Conservation (phyloP, 2,888 invertebrate species). For the Dyspetes luteomarginatus region DNA sequence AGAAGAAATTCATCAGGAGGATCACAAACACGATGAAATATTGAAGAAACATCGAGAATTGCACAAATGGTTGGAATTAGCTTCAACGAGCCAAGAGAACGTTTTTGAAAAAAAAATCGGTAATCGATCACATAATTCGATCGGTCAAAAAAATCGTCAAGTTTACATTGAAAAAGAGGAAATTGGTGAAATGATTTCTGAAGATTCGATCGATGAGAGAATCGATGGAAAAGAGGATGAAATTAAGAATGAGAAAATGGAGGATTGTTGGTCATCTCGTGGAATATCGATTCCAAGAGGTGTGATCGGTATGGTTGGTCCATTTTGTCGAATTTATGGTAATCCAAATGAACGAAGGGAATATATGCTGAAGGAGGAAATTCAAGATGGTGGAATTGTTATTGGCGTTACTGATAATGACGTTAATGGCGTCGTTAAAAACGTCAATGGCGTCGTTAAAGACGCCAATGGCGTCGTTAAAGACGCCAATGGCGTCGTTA, state of each 20-base stretch:
- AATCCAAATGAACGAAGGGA: slow-evolving; percentile 76
- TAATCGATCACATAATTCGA: background rate
- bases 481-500: background rate
- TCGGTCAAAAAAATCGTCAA: background rate
- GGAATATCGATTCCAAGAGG: slow-evolving; percentile 73
- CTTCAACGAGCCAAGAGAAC: slow-evolving; percentile 49
- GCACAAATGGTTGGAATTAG: slow-evolving; percentile 74
- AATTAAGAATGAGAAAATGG: slow-evolving; percentile 52
- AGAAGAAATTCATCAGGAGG: slow-evolving; percentile 38
- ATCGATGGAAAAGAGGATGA: slow-evolving; percentile 15
- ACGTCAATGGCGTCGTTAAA: too few relatives aligned
- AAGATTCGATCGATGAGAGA: slow-evolving; percentile 13
- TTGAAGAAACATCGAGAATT: slow-evolving; percentile 70
- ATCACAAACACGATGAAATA: slow-evolving; percentile 52
- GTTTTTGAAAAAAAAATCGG: background rate
- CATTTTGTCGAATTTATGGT: slow-evolving; percentile 73
- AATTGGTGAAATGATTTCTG: background rate
- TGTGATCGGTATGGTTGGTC: slow-evolving; percentile 78
- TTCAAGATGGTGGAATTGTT: slow-evolving; percentile 60
- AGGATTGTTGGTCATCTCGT: slow-evolving; percentile 50
- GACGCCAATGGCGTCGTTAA: slow-evolving; percentile 51
- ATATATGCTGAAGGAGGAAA: slow-evolving; percentile 77
- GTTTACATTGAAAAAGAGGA: background rate
- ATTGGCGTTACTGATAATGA: slow-evolving; percentile 38
- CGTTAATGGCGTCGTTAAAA: background rate